Percentiles rank a stretch among this genome's conserved stretches.
Conservation (phyloP, 1,140 invertebrate genomes). For the Pygmarrhopalites habei region DNA sequence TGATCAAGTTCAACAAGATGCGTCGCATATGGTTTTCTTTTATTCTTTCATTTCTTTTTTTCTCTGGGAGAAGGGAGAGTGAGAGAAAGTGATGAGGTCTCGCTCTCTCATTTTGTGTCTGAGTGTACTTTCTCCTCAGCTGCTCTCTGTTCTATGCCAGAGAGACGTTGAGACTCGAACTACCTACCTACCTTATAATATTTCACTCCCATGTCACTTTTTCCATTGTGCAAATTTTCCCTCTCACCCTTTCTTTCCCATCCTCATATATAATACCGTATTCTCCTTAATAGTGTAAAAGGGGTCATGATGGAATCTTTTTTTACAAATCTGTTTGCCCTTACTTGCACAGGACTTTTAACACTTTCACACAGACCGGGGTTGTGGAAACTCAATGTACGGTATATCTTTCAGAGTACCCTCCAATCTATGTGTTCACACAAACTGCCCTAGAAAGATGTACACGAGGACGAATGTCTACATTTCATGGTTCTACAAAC, state of each 20-base stretch:
- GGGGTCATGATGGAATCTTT: too few species aligned
- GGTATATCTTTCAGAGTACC: too few species aligned
- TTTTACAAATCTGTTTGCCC: too few species aligned
- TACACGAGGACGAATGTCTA: neutral
- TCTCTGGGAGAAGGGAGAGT: too few species aligned
- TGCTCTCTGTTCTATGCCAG: neutral
- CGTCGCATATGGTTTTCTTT: slow-evolving; percentile 4
- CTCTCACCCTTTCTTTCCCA: neutral
- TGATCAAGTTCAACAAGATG: slow-evolving; percentile 2
- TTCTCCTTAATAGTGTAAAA: too few species aligned
- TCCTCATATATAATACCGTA: too few species aligned
- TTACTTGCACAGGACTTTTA: too few species aligned
- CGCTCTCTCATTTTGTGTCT: neutral
- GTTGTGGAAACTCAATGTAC: too few species aligned
- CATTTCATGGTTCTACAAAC: neutral
- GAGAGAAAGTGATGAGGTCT: too few species aligned
- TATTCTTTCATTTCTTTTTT: neutral
- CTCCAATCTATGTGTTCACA: neutral
- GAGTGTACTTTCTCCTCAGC: neutral
- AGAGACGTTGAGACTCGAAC: neutral
- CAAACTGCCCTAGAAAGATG: neutral
- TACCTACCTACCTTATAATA: slow-evolving; percentile 2
- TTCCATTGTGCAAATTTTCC: slow-evolving; percentile 7
- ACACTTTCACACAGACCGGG: too few species aligned
- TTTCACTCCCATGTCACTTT: slow-evolving; percentile 7